These are phyloP conservation scores for Lepetodrilus schrolli DNA, from an alignment of 2,888 invertebrate species.

Conservation along the genomic window DNA sequence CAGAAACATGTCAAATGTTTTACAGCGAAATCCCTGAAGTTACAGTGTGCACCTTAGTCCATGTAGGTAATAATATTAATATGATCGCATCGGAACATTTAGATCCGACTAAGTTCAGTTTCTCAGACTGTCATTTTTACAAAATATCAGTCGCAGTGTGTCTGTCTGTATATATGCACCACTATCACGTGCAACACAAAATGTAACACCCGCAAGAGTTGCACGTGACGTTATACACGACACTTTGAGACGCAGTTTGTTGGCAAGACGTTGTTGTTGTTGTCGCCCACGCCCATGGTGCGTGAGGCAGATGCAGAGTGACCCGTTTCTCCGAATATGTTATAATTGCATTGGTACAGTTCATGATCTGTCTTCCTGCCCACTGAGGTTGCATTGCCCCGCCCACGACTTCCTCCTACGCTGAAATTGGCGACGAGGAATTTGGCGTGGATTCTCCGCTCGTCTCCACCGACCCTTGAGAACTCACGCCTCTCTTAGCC, in stretches of 20 bases:
- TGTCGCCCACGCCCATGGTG: neutral
- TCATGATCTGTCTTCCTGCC: neutral
- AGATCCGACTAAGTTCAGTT: too few relatives aligned
- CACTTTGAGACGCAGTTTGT: neutral
- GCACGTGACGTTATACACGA: too few relatives aligned
- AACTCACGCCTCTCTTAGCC: conserved; percentile 48
- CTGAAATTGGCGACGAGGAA: conserved; percentile 71
- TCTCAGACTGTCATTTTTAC: too few relatives aligned
- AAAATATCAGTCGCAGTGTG: too few relatives aligned
- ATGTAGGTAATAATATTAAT: conserved; percentile 5
- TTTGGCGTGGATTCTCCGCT: conserved; percentile 76
- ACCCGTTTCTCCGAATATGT: conserved; percentile 34
- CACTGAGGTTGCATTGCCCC: too few relatives aligned
- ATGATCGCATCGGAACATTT: too few relatives aligned
- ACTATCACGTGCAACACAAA: too few relatives aligned
- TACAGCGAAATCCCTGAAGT: conserved; percentile 17
- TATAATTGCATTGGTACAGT: conserved; percentile 31
- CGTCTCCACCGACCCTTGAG: conserved; percentile 55
- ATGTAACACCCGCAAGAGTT: too few relatives aligned
- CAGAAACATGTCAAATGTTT: conserved; percentile 6
- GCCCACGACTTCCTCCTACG: conserved; percentile 35
- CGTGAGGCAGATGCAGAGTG: neutral
- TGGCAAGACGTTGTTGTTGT: conserved; percentile 18
- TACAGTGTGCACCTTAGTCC: conserved; percentile 9
- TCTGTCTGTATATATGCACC: too few relatives aligned